Conservation (phyloP, 1,140 invertebrate genomes). For the Trachymyrmex septentrionalis region DNA sequence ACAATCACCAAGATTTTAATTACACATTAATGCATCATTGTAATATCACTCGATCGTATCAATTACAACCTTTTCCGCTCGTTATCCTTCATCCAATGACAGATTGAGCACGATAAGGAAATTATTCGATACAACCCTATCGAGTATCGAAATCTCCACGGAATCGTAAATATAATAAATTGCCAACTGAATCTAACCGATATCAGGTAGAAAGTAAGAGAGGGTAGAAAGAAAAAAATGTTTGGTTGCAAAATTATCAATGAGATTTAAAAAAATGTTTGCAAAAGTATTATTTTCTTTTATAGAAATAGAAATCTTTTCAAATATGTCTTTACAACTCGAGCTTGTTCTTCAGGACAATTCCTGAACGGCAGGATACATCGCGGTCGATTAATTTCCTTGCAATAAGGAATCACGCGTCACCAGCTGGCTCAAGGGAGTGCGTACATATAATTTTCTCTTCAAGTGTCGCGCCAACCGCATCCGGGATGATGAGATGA, state of each 20-base stretch:
- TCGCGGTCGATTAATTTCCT: conserved; percentile 9
- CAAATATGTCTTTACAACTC: background rate
- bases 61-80: background rate
- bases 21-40: conserved; percentile 23
- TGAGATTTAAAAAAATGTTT: background rate
- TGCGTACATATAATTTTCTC: background rate
- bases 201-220: background rate
- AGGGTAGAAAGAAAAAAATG: background rate
- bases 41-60: background rate
- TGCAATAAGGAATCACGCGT: background rate
- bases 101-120: conserved; percentile 10
- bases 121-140: conserved; percentile 12
- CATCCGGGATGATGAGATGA: conserved; percentile 31
- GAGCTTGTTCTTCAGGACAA: background rate
- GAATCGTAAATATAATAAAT: conserved; percentile 13
- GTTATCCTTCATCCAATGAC: background rate
- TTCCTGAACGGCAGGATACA: background rate
- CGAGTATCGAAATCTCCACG: background rate
- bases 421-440: background rate
- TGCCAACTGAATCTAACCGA: background rate
- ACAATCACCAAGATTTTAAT: conserved; percentile 20
- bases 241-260: background rate
- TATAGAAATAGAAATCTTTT: background rate
- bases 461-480: background rate
- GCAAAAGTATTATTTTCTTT: conserved; percentile 5